Conservation (phyloP, 2,113 vertebrate species). For the Seriola dumerili region DNA sequence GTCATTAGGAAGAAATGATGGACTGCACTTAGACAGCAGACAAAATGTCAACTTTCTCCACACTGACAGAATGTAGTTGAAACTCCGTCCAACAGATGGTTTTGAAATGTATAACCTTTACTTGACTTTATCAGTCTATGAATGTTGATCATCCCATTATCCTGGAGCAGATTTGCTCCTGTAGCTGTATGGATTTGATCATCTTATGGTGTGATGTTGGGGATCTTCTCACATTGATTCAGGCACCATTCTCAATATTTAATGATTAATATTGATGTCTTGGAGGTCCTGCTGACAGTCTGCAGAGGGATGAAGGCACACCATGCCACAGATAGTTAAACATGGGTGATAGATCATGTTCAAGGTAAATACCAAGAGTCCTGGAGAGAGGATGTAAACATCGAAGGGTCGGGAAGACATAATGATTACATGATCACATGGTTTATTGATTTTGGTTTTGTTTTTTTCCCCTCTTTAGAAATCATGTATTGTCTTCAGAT, state of each 20-base stretch:
- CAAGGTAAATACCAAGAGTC: slow-evolving; percentile 53
- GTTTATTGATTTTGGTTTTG: slow-evolving; percentile 35
- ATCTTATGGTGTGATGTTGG: not conserved
- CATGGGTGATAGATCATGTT: slow-evolving; percentile 34
- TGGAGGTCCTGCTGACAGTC: slow-evolving; percentile 7
- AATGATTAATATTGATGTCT: slow-evolving; percentile 37
- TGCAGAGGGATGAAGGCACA: not conserved
- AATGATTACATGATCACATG: slow-evolving; percentile 22
- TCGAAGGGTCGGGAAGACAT: slow-evolving; percentile 44
- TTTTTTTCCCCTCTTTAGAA: slow-evolving; percentile 12
- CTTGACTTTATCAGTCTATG: slow-evolving; percentile 42
- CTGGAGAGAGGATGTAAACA: slow-evolving; percentile 10
- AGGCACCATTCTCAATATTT: slow-evolving; percentile 23
- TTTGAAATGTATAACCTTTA: slow-evolving; percentile 53
- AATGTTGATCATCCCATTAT: slow-evolving; percentile 45
- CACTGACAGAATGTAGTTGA: not conserved
- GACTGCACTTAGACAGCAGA: slow-evolving; percentile 19
- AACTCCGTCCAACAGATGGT: slow-evolving; percentile 29
- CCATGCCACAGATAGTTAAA: not conserved
- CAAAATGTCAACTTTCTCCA: slow-evolving; percentile 36
- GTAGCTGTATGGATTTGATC: slow-evolving; percentile 38
- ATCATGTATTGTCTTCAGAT: not conserved
- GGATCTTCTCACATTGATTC: slow-evolving; percentile 28
- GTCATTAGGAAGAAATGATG: slow-evolving; percentile 22
- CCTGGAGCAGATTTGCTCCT: slow-evolving; percentile 21